Evolutionary conservation across 2,888 invertebrate species (phyloP).

Genomic region (Hypercompe scribonia): DNA sequence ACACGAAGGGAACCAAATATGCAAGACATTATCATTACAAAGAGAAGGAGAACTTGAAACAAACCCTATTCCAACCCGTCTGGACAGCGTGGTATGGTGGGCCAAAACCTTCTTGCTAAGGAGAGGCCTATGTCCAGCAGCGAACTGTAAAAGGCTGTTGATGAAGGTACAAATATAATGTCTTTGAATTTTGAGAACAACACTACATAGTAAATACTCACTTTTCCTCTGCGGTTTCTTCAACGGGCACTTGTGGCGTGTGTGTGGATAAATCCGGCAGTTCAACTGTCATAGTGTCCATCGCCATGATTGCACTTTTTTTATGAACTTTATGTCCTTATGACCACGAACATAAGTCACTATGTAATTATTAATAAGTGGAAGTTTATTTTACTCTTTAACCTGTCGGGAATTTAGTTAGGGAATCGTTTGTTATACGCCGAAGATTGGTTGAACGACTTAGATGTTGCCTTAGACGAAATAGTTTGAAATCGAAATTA

Average conservation of each 20-base stretch:
- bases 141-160: too few relatives aligned
- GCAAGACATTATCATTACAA: too few relatives aligned
- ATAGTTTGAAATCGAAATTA: too few relatives aligned
- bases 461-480: slow-evolving; percentile 2
- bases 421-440: slow-evolving; percentile 2
- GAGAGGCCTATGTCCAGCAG: too few relatives aligned
- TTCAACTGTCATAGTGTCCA: slow-evolving; percentile 85
- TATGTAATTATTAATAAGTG: slow-evolving; percentile 4
- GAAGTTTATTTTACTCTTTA: not conserved
- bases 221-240: slow-evolving; percentile 83
- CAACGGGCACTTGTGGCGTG: slow-evolving; percentile 69
- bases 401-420: not conserved
- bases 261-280: slow-evolving; percentile 79
- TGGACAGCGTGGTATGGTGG: too few relatives aligned
- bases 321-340: slow-evolving; percentile 53
- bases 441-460: not conserved
- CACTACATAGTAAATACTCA: slow-evolving; percentile 60
- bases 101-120: too few relatives aligned
- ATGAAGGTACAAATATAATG: not conserved
- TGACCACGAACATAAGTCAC: slow-evolving; percentile 51
- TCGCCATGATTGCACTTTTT: slow-evolving; percentile 73
- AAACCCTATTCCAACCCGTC: too few relatives aligned
- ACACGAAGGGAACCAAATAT: too few relatives aligned
- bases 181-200: not conserved
- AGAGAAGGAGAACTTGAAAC: too few relatives aligned